These are phyloP conservation scores for Xestia xanthographa DNA, from an alignment of 2,888 invertebrate genomes.

Conservation along the genomic window DNA sequence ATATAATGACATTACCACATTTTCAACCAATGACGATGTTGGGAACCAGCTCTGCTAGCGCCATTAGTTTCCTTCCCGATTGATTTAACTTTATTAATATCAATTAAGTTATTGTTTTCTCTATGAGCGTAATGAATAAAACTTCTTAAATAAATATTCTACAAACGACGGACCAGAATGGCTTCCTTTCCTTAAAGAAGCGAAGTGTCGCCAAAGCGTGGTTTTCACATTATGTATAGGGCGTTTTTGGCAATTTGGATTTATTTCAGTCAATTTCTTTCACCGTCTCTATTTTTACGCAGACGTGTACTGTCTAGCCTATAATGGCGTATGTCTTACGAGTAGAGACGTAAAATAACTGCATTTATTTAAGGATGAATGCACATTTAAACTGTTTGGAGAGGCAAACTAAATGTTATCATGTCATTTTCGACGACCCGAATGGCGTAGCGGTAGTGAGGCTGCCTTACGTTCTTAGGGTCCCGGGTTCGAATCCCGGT, in stretches of 20 bases:
- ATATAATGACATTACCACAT: no score
- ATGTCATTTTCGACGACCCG: background rate
- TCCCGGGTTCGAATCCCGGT: no score
- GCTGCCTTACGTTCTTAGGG: no score
- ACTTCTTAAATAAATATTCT: background rate
- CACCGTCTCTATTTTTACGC: slow-evolving; percentile 7
- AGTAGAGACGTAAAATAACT: background rate
- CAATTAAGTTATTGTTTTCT: background rate
- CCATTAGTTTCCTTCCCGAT: no score
- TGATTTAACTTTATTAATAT: background rate
- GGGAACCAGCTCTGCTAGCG: no score
- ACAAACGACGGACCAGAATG: background rate
- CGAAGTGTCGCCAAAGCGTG: background rate
- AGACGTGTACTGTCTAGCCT: background rate
- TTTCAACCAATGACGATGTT: no score
- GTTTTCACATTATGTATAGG: background rate
- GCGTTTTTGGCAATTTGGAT: slow-evolving; percentile 22
- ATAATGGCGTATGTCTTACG: background rate
- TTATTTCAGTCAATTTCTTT: slow-evolving; percentile 28
- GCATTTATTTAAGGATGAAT: background rate
- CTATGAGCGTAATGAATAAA: background rate
- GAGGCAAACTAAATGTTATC: background rate
- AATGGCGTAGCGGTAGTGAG: no score
- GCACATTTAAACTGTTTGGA: background rate
- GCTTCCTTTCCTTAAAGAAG: background rate